Evolutionary conservation across 2,888 invertebrate genomes (phyloP).

Genomic region (Amaurobius ferox): DNA sequence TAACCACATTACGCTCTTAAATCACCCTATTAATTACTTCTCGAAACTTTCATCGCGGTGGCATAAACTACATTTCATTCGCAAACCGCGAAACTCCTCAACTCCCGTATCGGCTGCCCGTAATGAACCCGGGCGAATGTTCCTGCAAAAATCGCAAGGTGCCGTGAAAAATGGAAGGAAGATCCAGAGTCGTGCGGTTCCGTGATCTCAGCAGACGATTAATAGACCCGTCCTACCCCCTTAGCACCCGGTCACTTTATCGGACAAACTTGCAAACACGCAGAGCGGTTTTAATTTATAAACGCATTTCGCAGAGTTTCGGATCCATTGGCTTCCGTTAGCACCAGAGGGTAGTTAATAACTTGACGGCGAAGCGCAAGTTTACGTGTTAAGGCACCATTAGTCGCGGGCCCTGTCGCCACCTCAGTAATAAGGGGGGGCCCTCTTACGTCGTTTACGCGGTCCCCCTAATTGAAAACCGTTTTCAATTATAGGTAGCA

Average conservation of each 20-base stretch:
- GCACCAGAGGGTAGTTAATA: neutral
- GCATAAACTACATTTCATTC: neutral
- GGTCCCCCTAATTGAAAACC: conserved; percentile 69
- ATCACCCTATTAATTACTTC: conserved; percentile 12
- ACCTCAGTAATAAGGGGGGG: conserved; percentile 12
- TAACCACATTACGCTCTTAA: conserved; percentile 12
- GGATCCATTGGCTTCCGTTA: conserved; percentile 16
- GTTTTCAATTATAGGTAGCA: conserved; percentile 66
- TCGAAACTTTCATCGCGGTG: neutral
- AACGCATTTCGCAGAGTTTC: neutral
- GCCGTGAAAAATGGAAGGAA: conserved; percentile 3
- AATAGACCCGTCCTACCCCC: conserved; percentile 9
- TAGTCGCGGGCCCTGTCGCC: conserved; percentile 13
- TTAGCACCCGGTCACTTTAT: conserved; percentile 12
- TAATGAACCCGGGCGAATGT: too few relatives aligned
- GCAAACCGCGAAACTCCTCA: neutral
- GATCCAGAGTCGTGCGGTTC: neutral
- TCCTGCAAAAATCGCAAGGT: neutral
- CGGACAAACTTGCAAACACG: conserved; percentile 1
- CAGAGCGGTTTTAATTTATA: conserved; percentile 16
- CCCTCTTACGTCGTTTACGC: conserved; percentile 1
- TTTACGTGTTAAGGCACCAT: conserved; percentile 16
- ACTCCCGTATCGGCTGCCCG: neutral
- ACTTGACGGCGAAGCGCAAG: conserved; percentile 12
- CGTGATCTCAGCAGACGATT: neutral